These are phyloP conservation scores for Phaethon lepturus DNA, from an alignment of 2,113 vertebrate species.

Conservation along the genomic window DNA sequence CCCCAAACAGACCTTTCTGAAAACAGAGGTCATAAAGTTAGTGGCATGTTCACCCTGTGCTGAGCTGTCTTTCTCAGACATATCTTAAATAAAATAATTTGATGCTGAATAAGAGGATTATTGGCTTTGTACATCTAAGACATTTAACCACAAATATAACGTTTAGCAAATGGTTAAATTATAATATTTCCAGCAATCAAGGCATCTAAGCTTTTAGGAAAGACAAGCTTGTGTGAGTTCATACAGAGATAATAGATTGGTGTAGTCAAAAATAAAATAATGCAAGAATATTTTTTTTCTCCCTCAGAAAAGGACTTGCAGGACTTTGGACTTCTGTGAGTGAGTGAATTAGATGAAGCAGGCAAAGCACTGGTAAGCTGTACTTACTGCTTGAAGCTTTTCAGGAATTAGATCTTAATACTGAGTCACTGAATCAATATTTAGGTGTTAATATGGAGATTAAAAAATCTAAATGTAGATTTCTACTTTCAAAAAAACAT, in stretches of 20 bases:
- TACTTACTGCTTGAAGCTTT: neutral
- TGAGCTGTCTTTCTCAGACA: neutral
- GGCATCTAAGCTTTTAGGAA: neutral
- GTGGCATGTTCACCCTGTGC: accelerated
- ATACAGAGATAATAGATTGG: neutral
- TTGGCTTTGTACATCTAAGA: neutral
- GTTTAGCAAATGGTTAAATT: neutral
- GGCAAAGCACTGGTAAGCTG: neutral
- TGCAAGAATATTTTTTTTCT: neutral
- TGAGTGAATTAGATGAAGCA: neutral
- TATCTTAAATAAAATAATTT: neutral
- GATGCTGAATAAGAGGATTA: neutral
- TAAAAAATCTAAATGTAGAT: neutral
- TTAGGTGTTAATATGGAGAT: neutral
- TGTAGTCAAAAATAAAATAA: neutral
- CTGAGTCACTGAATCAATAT: neutral
- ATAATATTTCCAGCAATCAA: neutral
- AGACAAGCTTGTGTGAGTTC: neutral
- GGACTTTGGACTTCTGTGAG: neutral
- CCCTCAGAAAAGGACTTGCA: neutral
- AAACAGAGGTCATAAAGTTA: neutral
- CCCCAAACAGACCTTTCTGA: neutral
- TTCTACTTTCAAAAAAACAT: neutral
- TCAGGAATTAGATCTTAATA: neutral
- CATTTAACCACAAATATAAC: neutral